A percentile compares a stretch with the other conserved stretches of the same genome.
phyloP scores from a whole-genome alignment of 2,113 vertebrate species.

The Onychorhynchus coronatus region DNA sequence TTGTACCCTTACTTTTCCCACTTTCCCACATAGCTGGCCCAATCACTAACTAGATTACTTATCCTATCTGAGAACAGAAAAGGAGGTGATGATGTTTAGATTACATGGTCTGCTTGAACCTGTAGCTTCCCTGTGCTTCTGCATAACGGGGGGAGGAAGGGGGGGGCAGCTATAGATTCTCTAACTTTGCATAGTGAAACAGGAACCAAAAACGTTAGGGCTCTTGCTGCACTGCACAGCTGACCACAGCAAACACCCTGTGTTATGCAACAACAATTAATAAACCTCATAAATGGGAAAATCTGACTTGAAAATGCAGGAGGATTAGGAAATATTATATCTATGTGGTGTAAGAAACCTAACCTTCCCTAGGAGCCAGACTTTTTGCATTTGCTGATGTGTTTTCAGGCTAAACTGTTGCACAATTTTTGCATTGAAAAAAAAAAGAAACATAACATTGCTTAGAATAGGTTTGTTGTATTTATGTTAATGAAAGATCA shows the following conservation, averaged over 20 bases:
- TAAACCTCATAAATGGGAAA: not conserved
- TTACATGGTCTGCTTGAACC: not conserved
- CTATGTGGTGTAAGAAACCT: not conserved
- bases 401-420: not conserved
- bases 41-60: not conserved
- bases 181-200: not conserved
- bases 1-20: not conserved
- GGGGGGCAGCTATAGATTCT: not conserved
- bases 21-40: not conserved
- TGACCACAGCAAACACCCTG: not conserved
- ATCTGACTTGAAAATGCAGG: not conserved
- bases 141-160: too few species aligned
- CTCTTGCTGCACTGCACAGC: not conserved
- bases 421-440: not conserved
- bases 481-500: slow-evolving; percentile 36
- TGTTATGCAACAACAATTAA: not conserved
- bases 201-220: not conserved
- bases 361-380: not conserved
- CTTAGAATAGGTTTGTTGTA: slow-evolving; percentile 8
- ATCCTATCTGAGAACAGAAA: not conserved
- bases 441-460: not conserved
- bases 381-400: not conserved
- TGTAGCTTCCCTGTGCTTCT: not conserved
- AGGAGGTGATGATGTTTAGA: not conserved
- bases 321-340: not conserved